Base-by-base conservation (phyloP, 1,140 invertebrate genomes). In the Lepidurus couesii region DNA sequence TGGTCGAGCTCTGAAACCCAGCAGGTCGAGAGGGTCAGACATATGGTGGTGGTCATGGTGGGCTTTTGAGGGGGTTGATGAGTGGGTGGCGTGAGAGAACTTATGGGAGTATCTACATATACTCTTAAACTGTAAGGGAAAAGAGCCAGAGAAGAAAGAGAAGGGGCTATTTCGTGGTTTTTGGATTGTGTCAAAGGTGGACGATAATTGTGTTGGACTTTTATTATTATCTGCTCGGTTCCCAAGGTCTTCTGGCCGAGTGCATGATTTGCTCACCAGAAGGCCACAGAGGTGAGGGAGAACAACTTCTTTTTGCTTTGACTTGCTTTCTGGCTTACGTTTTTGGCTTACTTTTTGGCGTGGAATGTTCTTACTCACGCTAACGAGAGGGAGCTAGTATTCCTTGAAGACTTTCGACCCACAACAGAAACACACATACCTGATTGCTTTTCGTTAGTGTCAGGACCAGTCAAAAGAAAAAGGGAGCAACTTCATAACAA, bases 21-120 rank as follows among this genome's bases (percentile, higher is more conserved):
- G 53, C 53, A 65, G 53, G 53, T 65, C 53, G 53, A 65, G 53
- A 65, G 53, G 53, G 53, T 65, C 53, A 65, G 53, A 65, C 53
- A 65, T 65, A 65, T 65, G 53, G 53, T 65, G 53, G 53, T 65
- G 53, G 53, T 21, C 53, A 65, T 65, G 53, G 53, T 65, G 53
- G 53, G 53, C 53, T 65, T 34, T 34, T 34, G 34, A 7, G 53
- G 53, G 53, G 53, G 53, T 65, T 65, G n/a, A 65, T 65, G 53
- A 65, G 53, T 65, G 53, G 53, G 53, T 65, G 53, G 53, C 53
- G 53, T 65, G 53, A 65, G 53, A 65, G 53, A 65, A 65, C 6
- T 13, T n/a, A 65, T 7, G 21, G 53, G 53, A 47, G 45, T 47
- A 34, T 34, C 2, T 34, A 34, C 34, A 34, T 34, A 34, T 34